Conservation (phyloP, 2,113 vertebrate genomes). For the Nansenia antarctica region DNA sequence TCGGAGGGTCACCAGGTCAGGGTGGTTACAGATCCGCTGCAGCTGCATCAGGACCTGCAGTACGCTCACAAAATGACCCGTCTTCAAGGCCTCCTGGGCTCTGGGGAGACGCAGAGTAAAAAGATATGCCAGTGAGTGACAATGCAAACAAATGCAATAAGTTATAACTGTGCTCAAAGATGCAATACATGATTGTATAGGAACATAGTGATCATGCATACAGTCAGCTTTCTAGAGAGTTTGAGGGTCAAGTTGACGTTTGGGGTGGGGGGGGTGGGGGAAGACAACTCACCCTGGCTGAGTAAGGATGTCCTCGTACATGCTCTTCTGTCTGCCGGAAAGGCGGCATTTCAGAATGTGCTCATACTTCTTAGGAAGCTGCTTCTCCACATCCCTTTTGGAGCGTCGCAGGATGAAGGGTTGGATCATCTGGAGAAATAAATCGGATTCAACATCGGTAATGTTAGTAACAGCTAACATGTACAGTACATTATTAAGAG, state of each 20-base stretch:
- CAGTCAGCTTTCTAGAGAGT: no score
- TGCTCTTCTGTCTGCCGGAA: slow-evolving; percentile 85
- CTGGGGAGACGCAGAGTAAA: slow-evolving; percentile 58
- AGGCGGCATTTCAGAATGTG: slow-evolving; percentile 91
- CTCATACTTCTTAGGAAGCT: slow-evolving; percentile 90
- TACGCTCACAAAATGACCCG: slow-evolving; percentile 91
- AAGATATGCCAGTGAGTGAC: neutral
- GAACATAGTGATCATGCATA: neutral
- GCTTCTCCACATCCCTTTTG: slow-evolving; percentile 92
- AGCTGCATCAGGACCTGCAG: slow-evolving; percentile 91
- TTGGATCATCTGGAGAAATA: slow-evolving; percentile 84
- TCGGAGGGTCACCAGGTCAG: slow-evolving; percentile 84
- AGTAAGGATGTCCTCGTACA: slow-evolving; percentile 91
- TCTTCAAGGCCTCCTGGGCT: slow-evolving; percentile 89
- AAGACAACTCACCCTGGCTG: slow-evolving; percentile 78
- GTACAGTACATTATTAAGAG: no score
- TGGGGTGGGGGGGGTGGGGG: neutral
- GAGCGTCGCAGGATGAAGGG: slow-evolving; percentile 91
- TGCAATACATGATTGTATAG: neutral
- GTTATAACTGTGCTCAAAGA: neutral
- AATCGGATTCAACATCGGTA: neutral
- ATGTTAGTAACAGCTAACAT: neutral
- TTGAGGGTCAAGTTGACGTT: no score
- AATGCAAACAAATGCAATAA: neutral
- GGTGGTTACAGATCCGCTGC: slow-evolving; percentile 91